A percentile compares a stretch with the other conserved stretches of the same genome.
phyloP scores from a whole-genome alignment of 1,140 invertebrate genomes.

The Brachionus paranguensis region DNA sequence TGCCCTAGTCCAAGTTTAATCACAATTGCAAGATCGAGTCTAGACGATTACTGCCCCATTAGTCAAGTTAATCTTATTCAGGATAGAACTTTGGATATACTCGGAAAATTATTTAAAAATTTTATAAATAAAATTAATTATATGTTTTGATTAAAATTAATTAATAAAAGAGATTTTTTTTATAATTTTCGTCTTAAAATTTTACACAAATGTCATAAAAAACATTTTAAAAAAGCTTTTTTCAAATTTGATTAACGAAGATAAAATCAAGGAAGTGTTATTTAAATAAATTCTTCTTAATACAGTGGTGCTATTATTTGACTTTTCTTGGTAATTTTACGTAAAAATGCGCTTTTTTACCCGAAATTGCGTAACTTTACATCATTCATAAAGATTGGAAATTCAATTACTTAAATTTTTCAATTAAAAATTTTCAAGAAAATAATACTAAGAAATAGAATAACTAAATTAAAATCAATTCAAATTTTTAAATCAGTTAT shows the following conservation, averaged over 20 bases:
- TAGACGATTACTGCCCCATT: slow-evolving; percentile 79
- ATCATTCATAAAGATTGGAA: too few relatives aligned
- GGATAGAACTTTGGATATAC: background rate
- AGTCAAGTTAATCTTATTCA: slow-evolving; percentile 61
- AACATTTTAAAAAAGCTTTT: background rate
- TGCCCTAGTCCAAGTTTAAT: background rate
- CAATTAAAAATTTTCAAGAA: too few relatives aligned
- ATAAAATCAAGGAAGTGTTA: too few relatives aligned
- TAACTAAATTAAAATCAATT: too few relatives aligned
- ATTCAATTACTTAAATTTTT: too few relatives aligned
- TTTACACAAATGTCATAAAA: background rate
- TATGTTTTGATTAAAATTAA: background rate
- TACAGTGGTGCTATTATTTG: background rate
- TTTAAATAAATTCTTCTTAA: background rate
- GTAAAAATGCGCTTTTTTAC: too few relatives aligned
- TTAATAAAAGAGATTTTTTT: background rate
- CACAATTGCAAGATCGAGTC: slow-evolving; percentile 61
- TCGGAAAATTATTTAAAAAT: background rate
- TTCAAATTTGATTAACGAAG: background rate
- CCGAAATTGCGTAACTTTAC: too few relatives aligned
- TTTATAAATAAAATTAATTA: background rate
- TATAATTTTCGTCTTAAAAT: background rate
- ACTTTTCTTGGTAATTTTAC: too few relatives aligned
- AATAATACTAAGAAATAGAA: too few relatives aligned
- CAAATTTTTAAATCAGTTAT: too few relatives aligned